A percentile compares a stretch with the other conserved stretches of the same genome.
Evolutionary conservation across 2,888 invertebrate genomes (phyloP).

Genomic region (Temnothorax ravouxi): DNA sequence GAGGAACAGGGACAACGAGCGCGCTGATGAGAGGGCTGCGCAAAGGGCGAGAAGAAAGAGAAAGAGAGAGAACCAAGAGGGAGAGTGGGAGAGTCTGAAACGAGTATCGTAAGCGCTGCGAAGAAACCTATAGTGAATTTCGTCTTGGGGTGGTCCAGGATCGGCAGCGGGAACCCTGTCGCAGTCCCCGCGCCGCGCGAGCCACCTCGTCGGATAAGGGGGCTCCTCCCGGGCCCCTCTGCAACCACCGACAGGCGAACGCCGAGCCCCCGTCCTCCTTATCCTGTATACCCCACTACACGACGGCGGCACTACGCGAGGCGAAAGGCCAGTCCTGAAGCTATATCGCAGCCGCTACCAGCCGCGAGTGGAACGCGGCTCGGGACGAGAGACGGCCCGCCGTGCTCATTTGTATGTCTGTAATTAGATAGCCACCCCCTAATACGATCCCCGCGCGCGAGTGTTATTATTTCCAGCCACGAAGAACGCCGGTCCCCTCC

Average conservation of each 20-base stretch:
- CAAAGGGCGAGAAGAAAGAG: conserved; percentile 22
- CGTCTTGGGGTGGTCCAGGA: conserved; percentile 86
- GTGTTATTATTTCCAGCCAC: conserved; percentile 65
- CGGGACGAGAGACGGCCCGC: conserved; percentile 71
- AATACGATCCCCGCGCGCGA: conserved; percentile 61
- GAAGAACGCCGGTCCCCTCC: neutral
- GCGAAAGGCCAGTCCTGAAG: conserved; percentile 78
- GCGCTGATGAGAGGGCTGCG: conserved; percentile 23
- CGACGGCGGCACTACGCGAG: conserved; percentile 63
- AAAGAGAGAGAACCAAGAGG: conserved; percentile 13
- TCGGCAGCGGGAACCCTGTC: conserved; percentile 83
- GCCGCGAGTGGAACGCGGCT: conserved; percentile 61
- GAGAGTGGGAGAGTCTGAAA: conserved; percentile 66
- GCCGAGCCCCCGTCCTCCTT: conserved; percentile 61
- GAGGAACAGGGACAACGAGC: conserved; percentile 27
- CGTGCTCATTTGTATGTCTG: conserved; percentile 82
- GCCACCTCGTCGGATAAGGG: conserved; percentile 82
- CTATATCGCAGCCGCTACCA: conserved; percentile 65
- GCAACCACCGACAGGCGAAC: conserved; percentile 49
- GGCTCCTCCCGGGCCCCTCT: conserved; percentile 50
- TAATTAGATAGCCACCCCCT: conserved; percentile 82
- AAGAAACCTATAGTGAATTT: conserved; percentile 84
- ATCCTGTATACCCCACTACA: conserved; percentile 61
- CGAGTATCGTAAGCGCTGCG: conserved; percentile 76
- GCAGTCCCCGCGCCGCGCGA: conserved; percentile 84